Percentiles rank a stretch among this genome's conserved stretches.
Conservation (phyloP, 2,113 vertebrate genomes). For the Pomatostomus ruficeps region DNA sequence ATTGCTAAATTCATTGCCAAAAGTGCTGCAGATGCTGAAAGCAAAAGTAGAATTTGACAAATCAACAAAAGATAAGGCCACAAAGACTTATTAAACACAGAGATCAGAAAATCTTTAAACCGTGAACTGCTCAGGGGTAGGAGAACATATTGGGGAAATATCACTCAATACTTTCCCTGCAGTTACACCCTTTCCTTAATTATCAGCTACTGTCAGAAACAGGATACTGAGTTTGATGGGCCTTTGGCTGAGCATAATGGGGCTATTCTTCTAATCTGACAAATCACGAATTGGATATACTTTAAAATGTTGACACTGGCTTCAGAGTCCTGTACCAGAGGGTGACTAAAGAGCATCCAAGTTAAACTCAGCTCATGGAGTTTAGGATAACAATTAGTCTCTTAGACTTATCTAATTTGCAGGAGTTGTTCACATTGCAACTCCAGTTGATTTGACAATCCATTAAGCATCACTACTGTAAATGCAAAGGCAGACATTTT, state of each 20-base stretch:
- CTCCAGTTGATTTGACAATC: background rate
- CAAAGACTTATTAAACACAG: background rate
- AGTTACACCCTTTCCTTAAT: constrained; percentile 44
- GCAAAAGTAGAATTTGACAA: background rate
- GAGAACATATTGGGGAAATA: constrained; percentile 9
- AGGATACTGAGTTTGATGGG: constrained; percentile 18
- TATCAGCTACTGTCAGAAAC: constrained; percentile 27
- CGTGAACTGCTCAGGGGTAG: background rate
- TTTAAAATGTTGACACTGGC: constrained; percentile 50
- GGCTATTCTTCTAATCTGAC: background rate
- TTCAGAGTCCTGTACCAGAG: background rate
- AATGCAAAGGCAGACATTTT: background rate
- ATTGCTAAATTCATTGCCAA: background rate
- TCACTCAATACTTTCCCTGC: background rate
- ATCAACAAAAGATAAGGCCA: background rate
- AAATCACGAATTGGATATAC: background rate
- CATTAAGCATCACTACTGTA: background rate
- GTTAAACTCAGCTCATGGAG: background rate
- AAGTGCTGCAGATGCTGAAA: background rate
- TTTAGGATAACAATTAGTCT: background rate
- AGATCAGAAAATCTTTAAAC: background rate
- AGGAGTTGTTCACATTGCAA: background rate
- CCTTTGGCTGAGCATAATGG: background rate
- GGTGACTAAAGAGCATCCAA: constrained; percentile 27
- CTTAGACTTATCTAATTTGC: background rate